phyloP scores from a whole-genome alignment of 2,888 invertebrate species.

The Drosophila incognita region DNA sequence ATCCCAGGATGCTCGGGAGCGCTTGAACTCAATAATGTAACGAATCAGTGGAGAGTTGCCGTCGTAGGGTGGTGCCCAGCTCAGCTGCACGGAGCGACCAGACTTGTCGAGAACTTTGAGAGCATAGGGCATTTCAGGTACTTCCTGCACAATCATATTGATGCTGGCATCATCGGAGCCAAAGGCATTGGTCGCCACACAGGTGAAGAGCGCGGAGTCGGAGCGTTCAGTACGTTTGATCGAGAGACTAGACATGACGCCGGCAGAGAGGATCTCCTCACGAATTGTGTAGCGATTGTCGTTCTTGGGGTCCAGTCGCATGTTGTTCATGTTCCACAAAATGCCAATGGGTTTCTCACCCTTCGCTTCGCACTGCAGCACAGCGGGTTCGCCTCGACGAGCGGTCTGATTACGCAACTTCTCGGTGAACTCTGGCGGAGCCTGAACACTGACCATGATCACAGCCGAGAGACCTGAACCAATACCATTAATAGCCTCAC shows the following conservation, averaged over 20 bases:
- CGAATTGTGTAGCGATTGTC: slow-evolving; percentile 93
- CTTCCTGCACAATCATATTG: slow-evolving; percentile 96
- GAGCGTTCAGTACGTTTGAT: slow-evolving; percentile 95
- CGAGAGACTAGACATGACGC: slow-evolving; percentile 94
- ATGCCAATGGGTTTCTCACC: slow-evolving; percentile 98
- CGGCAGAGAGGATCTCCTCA: slow-evolving; percentile 94
- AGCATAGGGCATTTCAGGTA: slow-evolving; percentile 93
- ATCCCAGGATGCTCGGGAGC: slow-evolving; percentile 92
- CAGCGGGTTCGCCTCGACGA: slow-evolving; percentile 94
- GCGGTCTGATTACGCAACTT: slow-evolving; percentile 96
- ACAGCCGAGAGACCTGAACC: slow-evolving; percentile 97
- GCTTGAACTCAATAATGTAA: slow-evolving; percentile 96
- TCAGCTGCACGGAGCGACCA: slow-evolving; percentile 94
- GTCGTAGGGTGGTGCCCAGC: slow-evolving; percentile 96
- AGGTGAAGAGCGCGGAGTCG: slow-evolving; percentile 95
- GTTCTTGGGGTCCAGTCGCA: slow-evolving; percentile 94
- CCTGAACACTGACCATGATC: slow-evolving; percentile 97
- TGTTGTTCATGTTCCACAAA: slow-evolving; percentile 97
- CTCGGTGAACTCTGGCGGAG: slow-evolving; percentile 96
- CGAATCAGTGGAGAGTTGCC: slow-evolving; percentile 95
- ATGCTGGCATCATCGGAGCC: slow-evolving; percentile 98
- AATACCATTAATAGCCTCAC: slow-evolving; percentile 98
- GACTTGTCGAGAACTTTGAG: slow-evolving; percentile 95
- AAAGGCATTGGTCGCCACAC: slow-evolving; percentile 96
- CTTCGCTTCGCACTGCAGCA: slow-evolving; percentile 95